Conservation (phyloP, 2,113 vertebrate genomes). For the Ascaphus truei region DNA sequence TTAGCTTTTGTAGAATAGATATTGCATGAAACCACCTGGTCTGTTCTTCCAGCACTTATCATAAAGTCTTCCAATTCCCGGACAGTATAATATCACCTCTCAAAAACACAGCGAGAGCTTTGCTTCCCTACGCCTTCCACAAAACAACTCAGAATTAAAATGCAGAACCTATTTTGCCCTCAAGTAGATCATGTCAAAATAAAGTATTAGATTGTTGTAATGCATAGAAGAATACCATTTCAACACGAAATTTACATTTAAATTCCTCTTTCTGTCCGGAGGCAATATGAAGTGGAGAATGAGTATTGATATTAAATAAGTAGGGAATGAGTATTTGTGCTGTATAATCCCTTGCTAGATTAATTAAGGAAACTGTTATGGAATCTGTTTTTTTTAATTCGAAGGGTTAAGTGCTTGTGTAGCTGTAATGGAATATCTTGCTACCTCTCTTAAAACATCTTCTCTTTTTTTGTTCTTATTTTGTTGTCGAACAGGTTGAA, state of each 20-base stretch:
- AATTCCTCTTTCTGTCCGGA: slow-evolving; percentile 36
- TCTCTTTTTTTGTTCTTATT: slow-evolving; percentile 28
- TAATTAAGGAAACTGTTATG: slow-evolving; percentile 34
- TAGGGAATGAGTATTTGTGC: slow-evolving; percentile 38
- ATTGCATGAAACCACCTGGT: slow-evolving; percentile 31
- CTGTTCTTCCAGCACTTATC: slow-evolving; percentile 32
- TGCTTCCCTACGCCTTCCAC: slow-evolving; percentile 18
- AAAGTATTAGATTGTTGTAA: slow-evolving; percentile 40
- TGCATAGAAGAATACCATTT: slow-evolving; percentile 38
- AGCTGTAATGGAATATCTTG: slow-evolving; percentile 21
- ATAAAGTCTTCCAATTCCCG: slow-evolving; percentile 34
- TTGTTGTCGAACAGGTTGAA: slow-evolving; percentile 3
- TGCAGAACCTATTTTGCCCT: slow-evolving; percentile 39
- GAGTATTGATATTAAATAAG: slow-evolving; percentile 38
- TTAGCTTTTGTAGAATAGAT: slow-evolving; percentile 33
- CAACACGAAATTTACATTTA: slow-evolving; percentile 39
- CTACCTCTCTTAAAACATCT: background rate
- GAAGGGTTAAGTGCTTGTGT: slow-evolving; percentile 32
- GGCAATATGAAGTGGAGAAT: slow-evolving; percentile 35
- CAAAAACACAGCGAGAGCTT: slow-evolving; percentile 34
- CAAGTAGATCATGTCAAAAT: slow-evolving; percentile 40
- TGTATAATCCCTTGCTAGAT: slow-evolving; percentile 35
- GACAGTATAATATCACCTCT: slow-evolving; percentile 36
- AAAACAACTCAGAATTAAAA: slow-evolving; percentile 37
- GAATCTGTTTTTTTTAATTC: slow-evolving; percentile 34